Evolutionary conservation across 2,797 vertebrate genomes (phyloP).

Genomic region (Etheostoma perlongum): DNA sequence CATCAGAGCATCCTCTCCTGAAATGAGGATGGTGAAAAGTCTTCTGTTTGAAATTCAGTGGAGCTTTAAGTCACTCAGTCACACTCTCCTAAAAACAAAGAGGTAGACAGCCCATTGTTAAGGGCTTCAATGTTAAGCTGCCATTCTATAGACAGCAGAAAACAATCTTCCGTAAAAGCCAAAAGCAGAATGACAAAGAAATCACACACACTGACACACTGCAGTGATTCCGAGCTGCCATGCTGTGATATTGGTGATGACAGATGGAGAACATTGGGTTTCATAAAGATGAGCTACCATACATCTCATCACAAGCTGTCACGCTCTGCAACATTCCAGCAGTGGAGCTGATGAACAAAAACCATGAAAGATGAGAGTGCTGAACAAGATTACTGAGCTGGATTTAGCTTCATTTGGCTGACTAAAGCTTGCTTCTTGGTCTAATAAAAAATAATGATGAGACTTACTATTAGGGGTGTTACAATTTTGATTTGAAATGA

Average conservation of each 20-base stretch:
- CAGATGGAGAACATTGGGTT: slow-evolving; percentile 34
- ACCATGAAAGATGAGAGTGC: background rate
- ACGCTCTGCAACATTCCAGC: slow-evolving; percentile 11
- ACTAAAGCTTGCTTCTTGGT: background rate
- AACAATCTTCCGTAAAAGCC: background rate
- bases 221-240: background rate
- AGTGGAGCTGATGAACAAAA: background rate
- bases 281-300: slow-evolving; percentile 35
- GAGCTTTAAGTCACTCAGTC: background rate
- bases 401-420: background rate
- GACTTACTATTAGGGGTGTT: too few relatives aligned
- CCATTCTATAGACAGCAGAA: slow-evolving; percentile 1
- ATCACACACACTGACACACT: background rate
- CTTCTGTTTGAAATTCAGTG: background rate
- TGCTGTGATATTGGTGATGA: slow-evolving; percentile 25
- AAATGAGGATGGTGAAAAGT: too few relatives aligned
- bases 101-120: background rate
- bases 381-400: slow-evolving; percentile 8
- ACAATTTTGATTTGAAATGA: too few relatives aligned
- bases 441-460: background rate
- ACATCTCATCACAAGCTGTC: slow-evolving; percentile 41
- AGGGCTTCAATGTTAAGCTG: background rate
- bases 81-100: background rate
- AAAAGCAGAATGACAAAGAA: background rate
- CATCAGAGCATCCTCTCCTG: too few relatives aligned